Conservation (phyloP, 2,888 invertebrate genomes). For the Drosophila anomalata region DNA sequence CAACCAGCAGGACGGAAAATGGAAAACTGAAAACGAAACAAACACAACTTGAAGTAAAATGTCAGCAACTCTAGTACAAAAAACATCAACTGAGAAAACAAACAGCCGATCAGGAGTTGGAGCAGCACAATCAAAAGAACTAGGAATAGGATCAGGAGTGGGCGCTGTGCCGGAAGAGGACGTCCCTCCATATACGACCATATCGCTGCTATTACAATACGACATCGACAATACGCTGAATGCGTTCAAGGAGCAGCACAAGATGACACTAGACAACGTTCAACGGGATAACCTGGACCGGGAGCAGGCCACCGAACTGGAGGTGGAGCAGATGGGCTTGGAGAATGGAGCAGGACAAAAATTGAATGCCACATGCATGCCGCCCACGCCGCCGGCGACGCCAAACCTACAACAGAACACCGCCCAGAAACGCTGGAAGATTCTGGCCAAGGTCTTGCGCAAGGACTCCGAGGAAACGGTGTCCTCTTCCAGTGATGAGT, state of each 20-base stretch:
- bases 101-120: constrained; percentile 19
- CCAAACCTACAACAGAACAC: constrained; percentile 82
- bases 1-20: constrained; percentile 27
- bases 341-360: constrained; percentile 36
- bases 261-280: constrained; percentile 45
- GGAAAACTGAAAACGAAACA: constrained; percentile 35
- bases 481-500: constrained; percentile 81
- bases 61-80: constrained; percentile 75
- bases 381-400: constrained; percentile 82
- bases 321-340: constrained; percentile 49
- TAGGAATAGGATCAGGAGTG: constrained; percentile 3
- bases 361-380: constrained; percentile 53
- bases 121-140: constrained; percentile 16
- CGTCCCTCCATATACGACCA: constrained; percentile 55
- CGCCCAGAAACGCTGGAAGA: constrained; percentile 89
- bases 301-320: constrained; percentile 46
- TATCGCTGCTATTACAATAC: constrained; percentile 83
- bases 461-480: constrained; percentile 83
- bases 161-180: constrained; percentile 17
- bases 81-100: constrained; percentile 51
- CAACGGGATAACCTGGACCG: not conserved
- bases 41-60: constrained; percentile 52
- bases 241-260: constrained; percentile 80
- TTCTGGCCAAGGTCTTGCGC: constrained; percentile 87
- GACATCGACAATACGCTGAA: constrained; percentile 83